Evolutionary conservation across 35 echinoderm and acorn worm species (phyloP).

Genomic region (Heliocidaris erythrogramma): DNA sequence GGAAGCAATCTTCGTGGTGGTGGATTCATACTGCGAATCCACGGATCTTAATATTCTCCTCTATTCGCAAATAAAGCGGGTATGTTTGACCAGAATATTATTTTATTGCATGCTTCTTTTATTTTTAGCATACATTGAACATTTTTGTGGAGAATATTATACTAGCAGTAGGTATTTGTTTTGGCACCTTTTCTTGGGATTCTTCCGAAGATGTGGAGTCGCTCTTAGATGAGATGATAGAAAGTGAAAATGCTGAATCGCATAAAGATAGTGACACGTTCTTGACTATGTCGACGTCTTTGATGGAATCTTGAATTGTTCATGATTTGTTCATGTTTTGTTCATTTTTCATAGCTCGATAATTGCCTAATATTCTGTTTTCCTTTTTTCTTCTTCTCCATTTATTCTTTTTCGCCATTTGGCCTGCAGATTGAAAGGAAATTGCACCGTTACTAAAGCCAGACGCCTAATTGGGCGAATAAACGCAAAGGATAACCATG

Average conservation of each 20-base stretch:
- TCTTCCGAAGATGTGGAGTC: neutral
- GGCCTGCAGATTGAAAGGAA: neutral
- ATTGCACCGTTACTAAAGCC: neutral
- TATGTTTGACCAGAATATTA: neutral
- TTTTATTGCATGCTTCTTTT: neutral
- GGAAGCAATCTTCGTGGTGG: neutral
- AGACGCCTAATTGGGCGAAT: constrained; percentile 7
- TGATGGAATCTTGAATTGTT: neutral
- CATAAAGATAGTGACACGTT: neutral
- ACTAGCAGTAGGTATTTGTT: too few species aligned
- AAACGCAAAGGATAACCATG: neutral
- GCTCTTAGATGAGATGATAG: neutral
- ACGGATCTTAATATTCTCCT: constrained; percentile 4
- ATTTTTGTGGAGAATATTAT: too few species aligned
- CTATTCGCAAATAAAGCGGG: neutral
- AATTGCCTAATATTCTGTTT: neutral
- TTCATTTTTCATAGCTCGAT: neutral
- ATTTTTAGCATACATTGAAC: neutral
- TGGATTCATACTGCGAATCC: neutral
- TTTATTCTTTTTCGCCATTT: neutral
- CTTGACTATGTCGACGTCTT: neutral
- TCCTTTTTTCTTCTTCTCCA: neutral
- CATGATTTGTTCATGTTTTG: neutral
- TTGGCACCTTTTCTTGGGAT: neutral
- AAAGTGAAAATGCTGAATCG: constrained; percentile 9